Percentiles rank a stretch among this genome's conserved stretches.
Evolutionary conservation across 2,888 invertebrate genomes (phyloP).

Genomic region (Papilio elwesi): DNA sequence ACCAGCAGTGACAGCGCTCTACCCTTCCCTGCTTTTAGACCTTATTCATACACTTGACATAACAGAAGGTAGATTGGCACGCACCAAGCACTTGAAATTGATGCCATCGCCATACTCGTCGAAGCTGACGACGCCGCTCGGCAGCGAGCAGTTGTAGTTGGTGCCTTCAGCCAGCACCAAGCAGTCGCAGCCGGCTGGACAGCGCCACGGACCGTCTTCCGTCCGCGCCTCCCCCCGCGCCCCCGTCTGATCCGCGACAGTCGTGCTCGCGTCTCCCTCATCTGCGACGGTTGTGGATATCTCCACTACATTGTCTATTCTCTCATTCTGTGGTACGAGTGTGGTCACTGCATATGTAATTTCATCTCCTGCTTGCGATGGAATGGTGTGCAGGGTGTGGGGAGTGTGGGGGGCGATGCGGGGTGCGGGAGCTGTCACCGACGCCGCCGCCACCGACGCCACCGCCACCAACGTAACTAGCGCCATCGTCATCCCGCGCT

Average conservation of each 20-base stretch:
- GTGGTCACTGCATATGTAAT: not conserved
- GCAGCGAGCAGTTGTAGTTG: slow-evolving; percentile 32
- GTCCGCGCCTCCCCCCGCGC: not conserved
- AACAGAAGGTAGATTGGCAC: not conserved
- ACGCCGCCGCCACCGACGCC: not conserved
- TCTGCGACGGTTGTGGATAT: not conserved
- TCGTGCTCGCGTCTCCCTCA: not conserved
- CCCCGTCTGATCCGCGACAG: not conserved
- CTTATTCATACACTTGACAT: too few relatives aligned
- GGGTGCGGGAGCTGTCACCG: not conserved
- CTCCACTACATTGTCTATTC: not conserved
- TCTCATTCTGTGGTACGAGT: not conserved
- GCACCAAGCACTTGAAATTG: slow-evolving; percentile 29
- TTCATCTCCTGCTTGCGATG: not conserved
- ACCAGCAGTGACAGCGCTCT: too few relatives aligned
- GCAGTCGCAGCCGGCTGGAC: slow-evolving; percentile 40
- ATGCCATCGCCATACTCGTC: slow-evolving; percentile 36
- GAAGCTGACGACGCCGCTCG: slow-evolving; percentile 29
- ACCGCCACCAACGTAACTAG: not conserved
- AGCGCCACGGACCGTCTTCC: slow-evolving; percentile 1
- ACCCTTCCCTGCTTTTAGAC: too few relatives aligned
- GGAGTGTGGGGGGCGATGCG: not conserved
- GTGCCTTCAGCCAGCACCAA: slow-evolving; percentile 26
- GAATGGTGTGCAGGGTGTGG: not conserved
- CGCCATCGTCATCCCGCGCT: not conserved